These are phyloP conservation scores for Boleophthalmus pectinirostris DNA, from an alignment of 2,113 vertebrate genomes.

Conservation along the genomic window DNA sequence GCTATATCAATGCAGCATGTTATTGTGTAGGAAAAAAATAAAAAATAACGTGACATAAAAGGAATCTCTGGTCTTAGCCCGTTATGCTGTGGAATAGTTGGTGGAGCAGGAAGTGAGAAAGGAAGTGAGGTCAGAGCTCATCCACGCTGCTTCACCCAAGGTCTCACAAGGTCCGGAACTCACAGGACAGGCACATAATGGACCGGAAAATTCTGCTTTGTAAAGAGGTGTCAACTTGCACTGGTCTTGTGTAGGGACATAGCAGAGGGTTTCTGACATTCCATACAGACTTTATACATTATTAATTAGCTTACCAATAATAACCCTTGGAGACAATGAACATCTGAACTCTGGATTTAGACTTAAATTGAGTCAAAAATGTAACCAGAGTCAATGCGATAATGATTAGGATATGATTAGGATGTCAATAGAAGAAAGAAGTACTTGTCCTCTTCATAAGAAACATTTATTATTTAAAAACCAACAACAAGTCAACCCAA, in stretches of 20 bases:
- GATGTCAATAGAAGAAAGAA: too few species aligned
- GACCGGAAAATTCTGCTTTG: conserved; percentile 46
- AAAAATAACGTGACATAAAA: too few species aligned
- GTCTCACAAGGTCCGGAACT: conserved; percentile 58
- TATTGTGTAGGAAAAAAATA: too few species aligned
- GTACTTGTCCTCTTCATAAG: too few species aligned
- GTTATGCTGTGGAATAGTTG: conserved; percentile 15
- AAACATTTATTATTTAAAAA: too few species aligned
- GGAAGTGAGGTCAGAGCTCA: conserved; percentile 63
- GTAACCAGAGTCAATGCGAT: too few species aligned
- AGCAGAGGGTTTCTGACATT: conserved; percentile 31
- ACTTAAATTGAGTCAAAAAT: too few species aligned
- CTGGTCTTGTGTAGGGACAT: not conserved
- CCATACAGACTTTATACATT: conserved; percentile 52
- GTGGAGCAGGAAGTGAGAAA: conserved; percentile 50
- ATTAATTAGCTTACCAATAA: conserved; percentile 46
- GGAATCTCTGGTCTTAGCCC: not conserved
- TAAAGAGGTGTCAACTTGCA: conserved; percentile 35
- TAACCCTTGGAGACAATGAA: not conserved
- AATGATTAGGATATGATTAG: too few species aligned
- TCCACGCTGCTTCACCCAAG: conserved; percentile 47
- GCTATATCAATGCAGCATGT: too few species aligned
- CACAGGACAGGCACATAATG: conserved; percentile 49
- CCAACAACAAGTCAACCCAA: too few species aligned
- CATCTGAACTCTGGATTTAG: not conserved